Conservation (phyloP, 2,888 invertebrate species). For the Ectemnius lituratus region DNA sequence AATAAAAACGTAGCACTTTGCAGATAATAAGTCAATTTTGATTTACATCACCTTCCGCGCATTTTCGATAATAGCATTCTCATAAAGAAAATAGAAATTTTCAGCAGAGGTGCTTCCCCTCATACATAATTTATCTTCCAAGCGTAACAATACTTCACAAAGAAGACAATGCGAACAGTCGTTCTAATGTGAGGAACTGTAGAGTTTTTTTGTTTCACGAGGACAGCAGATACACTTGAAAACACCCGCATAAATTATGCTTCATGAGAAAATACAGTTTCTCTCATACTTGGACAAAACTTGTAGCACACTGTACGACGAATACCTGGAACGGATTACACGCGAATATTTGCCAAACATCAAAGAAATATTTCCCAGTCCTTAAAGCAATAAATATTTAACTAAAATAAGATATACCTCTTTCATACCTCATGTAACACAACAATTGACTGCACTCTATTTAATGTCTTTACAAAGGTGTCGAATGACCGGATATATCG, state of each 20-base stretch:
- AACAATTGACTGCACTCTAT: conserved; percentile 1
- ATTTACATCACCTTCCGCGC: conserved; percentile 40
- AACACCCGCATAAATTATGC: conserved; percentile 42
- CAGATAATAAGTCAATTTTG: conserved; percentile 52
- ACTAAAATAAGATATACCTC: background rate
- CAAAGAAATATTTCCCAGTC: conserved; percentile 9
- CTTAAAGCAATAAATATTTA: background rate
- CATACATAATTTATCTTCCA: conserved; percentile 49
- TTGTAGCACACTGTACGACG: conserved; percentile 35
- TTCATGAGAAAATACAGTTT: conserved; percentile 56
- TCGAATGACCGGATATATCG: background rate
- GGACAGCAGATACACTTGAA: conserved; percentile 54
- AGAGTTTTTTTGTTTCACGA: conserved; percentile 47
- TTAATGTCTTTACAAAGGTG: conserved; percentile 3
- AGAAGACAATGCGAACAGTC: conserved; percentile 52
- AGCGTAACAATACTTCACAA: conserved; percentile 54
- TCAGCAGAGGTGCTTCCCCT: conserved; percentile 41
- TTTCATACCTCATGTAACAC: background rate
- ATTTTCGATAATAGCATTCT: conserved; percentile 36
- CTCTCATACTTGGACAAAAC: conserved; percentile 49
- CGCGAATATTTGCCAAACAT: background rate
- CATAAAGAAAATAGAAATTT: conserved; percentile 63
- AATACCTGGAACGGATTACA: conserved; percentile 51
- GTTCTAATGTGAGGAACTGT: conserved; percentile 58
- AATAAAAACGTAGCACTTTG: conserved; percentile 56